Evolutionary conservation across 2,113 vertebrate genomes (phyloP), one percentile per base, ranked within the genome.

Genomic region (Cynopterus brachyotis): DNA sequence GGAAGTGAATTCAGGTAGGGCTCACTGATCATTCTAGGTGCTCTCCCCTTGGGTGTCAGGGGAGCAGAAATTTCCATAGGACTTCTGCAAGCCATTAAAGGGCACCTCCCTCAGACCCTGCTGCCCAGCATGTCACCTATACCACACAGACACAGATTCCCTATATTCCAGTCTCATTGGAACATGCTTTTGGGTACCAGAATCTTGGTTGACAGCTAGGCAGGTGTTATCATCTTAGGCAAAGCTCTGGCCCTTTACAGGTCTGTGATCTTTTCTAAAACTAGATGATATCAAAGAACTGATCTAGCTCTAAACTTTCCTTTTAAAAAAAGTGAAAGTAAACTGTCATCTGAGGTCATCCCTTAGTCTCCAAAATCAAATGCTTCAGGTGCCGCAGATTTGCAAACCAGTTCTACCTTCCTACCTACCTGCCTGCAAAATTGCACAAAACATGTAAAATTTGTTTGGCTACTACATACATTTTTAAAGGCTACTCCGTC

Each of bases 231-330:
- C 10, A 55, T 24, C 40, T 30, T 91, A 50, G 78, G 53, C 76
- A 93, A 67, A 89, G 22, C 22, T 7, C 32, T 26, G n/a, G 9
- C 30, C 6, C 35, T 9, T 30, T 35, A 1, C 12, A 16, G 22
- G 20, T 55, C 92, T 69, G 20, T 24, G 42, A 24, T 2, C 69
- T 70, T 78, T 89, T n/a, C 57, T 70, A 24, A 92, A 97, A 45
- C 69, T 47, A 35, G 20, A 55, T 73, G 11, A 66, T 47, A 40
- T 35, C 10, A 7, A 87, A 91, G 59, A 24, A 9, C 30, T 12
- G 15, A 79, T 47, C 10, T 40, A 35, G 10, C 16, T 13, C 4
- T 53, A 47, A 73, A 79, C 35, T 30, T 73, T 32, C 28, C 45
- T 64, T 69, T 84, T n/a, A 50, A 42, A 79, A 37, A 62, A 32